These are phyloP conservation scores for Herpailurus yagouaroundi DNA, from an alignment of 2,113 vertebrate species.

Conservation along the genomic window DNA sequence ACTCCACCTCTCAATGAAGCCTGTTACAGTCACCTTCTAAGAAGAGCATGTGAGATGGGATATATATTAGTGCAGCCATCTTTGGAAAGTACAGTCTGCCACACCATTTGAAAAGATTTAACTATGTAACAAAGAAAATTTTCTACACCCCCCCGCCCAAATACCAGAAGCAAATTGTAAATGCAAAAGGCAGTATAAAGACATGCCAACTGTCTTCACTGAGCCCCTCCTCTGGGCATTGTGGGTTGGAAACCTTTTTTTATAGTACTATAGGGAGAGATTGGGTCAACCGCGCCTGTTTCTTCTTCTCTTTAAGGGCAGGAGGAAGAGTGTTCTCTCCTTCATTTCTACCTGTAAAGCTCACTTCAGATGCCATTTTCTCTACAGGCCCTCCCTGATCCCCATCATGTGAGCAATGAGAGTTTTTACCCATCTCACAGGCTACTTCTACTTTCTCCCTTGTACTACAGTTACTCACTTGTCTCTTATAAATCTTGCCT, in stretches of 20 bases:
- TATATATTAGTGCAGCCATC: background rate
- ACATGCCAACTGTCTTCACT: background rate
- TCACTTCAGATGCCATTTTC: background rate
- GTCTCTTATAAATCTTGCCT: background rate
- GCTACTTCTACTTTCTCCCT: background rate
- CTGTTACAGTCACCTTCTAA: background rate
- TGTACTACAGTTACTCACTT: background rate
- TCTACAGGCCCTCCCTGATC: background rate
- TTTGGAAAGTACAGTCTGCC: background rate
- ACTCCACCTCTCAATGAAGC: background rate
- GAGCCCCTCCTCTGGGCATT: background rate
- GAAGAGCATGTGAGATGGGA: background rate
- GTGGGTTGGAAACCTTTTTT: background rate
- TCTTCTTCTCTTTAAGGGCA: background rate
- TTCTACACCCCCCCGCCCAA: background rate
- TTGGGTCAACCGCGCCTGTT: background rate
- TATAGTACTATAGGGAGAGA: background rate
- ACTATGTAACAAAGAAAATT: background rate
- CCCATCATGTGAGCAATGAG: rapidly evolving
- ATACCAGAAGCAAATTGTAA: background rate
- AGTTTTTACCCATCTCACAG: background rate
- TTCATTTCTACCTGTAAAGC: background rate
- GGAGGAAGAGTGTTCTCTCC: background rate
- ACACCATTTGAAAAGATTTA: background rate
- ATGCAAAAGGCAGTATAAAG: background rate